phyloP scores from a whole-genome alignment of 2,113 vertebrate genomes.

The Myrmophylax atrothorax region DNA sequence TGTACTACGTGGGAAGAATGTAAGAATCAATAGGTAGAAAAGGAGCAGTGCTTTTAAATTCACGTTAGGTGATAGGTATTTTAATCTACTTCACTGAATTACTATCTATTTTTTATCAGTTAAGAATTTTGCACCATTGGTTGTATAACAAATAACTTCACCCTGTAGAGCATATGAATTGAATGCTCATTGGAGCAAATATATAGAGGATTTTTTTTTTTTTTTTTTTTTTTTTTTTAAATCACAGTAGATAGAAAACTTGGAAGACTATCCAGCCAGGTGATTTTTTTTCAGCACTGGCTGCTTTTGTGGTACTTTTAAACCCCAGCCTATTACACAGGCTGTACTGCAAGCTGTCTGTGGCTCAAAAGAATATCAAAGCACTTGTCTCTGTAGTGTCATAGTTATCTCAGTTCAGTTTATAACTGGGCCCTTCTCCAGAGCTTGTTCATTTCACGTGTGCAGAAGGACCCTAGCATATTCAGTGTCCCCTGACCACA shows the following conservation, averaged over 20 bases:
- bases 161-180: background rate
- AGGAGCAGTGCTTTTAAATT: background rate
- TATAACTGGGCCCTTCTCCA: background rate
- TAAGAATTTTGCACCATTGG: background rate
- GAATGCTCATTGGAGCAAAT: background rate
- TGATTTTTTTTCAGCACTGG: background rate
- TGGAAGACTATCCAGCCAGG: background rate
- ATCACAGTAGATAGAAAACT: background rate
- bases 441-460: background rate
- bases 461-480: background rate
- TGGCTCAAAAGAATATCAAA: background rate
- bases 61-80: background rate
- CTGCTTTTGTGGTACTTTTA: background rate
- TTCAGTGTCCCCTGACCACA: background rate
- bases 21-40: background rate
- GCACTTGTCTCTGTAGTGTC: background rate
- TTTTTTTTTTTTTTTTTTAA: background rate
- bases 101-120: background rate
- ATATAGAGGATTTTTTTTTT: background rate
- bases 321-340: background rate
- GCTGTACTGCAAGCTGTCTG: background rate
- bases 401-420: background rate
- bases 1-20: background rate
- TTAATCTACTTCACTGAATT: background rate
- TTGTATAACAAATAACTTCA: background rate